Evolutionary conservation across 2,888 invertebrate species (phyloP), one percentile per base, ranked within the genome.

Genomic region (Choreutis nemorana): DNA sequence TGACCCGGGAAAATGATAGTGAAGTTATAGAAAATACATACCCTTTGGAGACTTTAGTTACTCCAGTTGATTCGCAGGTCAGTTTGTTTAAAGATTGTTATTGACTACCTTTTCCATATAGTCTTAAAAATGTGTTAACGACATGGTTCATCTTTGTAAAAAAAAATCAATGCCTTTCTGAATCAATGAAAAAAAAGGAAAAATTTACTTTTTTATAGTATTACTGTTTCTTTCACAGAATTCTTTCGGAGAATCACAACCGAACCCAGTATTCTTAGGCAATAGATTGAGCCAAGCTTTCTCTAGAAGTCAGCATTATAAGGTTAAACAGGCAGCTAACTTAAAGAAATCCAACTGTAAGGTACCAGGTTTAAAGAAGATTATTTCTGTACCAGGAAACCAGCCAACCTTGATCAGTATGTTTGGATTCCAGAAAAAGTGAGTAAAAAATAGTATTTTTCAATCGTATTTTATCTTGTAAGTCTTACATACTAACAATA

Each of bases 401-500:
- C 83, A 82, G 42, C 86, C 85, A 29, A 83, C 83, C 15, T 68
- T 85, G 41, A 52, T 87, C n/a, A 83, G 82, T 55, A 85, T 77
- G 67, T 87, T 84, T 56, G 87, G 86, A 12, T 87, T 87, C 48
- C 79, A 85, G 46, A 85, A 82, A 50, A 82, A 82, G 80, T 84
- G 60, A 51, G 64, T 60, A 13, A 22, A 11, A 31, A 20, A 2
- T 26, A 14, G 3, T 13, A 13, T 21, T 14, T 14, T 22, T 25
- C 23, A 22, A 11, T 11, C n/a, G n/a, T 14, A 9, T 30, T 16
- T 31, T 25, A 13, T 21, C 8, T 25, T 2, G 6, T 6, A 16
- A 11, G 18, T 20, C 8, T 11, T 23, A 23, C 23, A n/a, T 23
- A 14, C 15, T 18, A 16, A 12, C 18, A 27, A 2, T 29, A 9